Conservation (phyloP, 2,888 invertebrate genomes). For the Ophion ellenae region DNA sequence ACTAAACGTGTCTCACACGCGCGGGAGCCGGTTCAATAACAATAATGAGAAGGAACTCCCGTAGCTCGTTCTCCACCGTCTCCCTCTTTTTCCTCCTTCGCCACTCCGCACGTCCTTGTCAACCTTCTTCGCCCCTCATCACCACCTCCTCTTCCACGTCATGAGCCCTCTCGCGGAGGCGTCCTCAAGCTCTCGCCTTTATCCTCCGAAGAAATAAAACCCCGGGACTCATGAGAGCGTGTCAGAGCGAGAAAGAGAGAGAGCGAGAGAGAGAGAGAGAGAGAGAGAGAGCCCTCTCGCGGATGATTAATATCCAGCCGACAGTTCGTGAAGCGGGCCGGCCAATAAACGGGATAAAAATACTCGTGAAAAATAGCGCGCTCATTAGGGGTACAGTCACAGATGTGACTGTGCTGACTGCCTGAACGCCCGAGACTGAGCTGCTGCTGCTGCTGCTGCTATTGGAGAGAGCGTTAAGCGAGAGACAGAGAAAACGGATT, state of each 20-base stretch:
- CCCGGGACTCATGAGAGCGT: slow-evolving; percentile 77
- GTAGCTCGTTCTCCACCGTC: slow-evolving; percentile 50
- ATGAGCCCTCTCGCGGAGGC: slow-evolving; percentile 58
- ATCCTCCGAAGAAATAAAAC: slow-evolving; percentile 81
- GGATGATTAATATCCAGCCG: slow-evolving; percentile 84
- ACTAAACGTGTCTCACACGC: neutral
- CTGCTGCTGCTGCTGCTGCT: slow-evolving; percentile 29
- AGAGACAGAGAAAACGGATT: slow-evolving; percentile 44
- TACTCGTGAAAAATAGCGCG: slow-evolving; percentile 84
- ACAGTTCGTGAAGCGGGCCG: slow-evolving; percentile 83
- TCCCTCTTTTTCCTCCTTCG: slow-evolving; percentile 47
- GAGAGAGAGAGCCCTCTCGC: slow-evolving; percentile 45
- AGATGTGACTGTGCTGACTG: slow-evolving; percentile 80
- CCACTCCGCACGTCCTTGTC: slow-evolving; percentile 50
- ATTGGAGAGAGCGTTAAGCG: slow-evolving; percentile 41
- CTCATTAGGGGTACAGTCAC: slow-evolving; percentile 84
- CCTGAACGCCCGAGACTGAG: slow-evolving; percentile 38
- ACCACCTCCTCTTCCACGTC: slow-evolving; percentile 24
- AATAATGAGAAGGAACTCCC: slow-evolving; percentile 65
- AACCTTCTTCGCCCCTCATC: slow-evolving; percentile 39
- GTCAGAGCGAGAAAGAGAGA: slow-evolving; percentile 7
- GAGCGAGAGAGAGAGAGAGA: neutral
- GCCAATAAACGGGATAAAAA: slow-evolving; percentile 84
- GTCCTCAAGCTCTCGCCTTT: slow-evolving; percentile 71
- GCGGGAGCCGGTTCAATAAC: slow-evolving; percentile 65